A percentile compares a stretch with the other conserved stretches of the same genome.
Evolutionary conservation across 2,113 vertebrate genomes (phyloP).

Genomic region (Sigmodon hispidus): DNA sequence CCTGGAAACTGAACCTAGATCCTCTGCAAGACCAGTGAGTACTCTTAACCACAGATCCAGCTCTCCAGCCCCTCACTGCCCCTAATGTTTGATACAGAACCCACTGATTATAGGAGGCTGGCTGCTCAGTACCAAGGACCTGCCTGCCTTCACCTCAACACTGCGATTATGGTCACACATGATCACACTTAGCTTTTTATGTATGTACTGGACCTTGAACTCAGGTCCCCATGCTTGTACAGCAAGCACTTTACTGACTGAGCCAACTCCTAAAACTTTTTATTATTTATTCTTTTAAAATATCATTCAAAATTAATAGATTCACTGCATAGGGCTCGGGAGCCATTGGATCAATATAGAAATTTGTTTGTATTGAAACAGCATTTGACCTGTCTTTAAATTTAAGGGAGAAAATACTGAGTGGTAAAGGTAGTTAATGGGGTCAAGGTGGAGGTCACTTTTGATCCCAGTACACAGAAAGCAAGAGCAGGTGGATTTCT

Average conservation of each 20-base stretch:
- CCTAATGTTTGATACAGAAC: background rate
- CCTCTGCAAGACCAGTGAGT: background rate
- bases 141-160: background rate
- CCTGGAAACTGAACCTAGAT: background rate
- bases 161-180: background rate
- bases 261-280: background rate
- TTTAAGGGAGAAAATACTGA: constrained; percentile 7
- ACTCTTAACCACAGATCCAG: background rate
- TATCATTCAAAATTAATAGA: background rate
- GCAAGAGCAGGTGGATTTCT: background rate
- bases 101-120: background rate
- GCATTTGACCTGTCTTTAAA: constrained; percentile 23
- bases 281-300: background rate
- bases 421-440: constrained; percentile 10
- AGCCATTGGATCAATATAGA: background rate
- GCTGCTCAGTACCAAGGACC: background rate
- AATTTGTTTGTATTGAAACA: constrained; percentile 36
- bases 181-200: background rate
- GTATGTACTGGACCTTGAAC: background rate
- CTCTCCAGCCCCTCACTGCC: background rate
- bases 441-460: background rate
- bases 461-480: background rate
- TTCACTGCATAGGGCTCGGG: background rate
- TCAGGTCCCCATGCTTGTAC: background rate
- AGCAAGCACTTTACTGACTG: background rate